phyloP scores from a whole-genome alignment of 1,140 invertebrate genomes.

The Scaptomyza montana region DNA sequence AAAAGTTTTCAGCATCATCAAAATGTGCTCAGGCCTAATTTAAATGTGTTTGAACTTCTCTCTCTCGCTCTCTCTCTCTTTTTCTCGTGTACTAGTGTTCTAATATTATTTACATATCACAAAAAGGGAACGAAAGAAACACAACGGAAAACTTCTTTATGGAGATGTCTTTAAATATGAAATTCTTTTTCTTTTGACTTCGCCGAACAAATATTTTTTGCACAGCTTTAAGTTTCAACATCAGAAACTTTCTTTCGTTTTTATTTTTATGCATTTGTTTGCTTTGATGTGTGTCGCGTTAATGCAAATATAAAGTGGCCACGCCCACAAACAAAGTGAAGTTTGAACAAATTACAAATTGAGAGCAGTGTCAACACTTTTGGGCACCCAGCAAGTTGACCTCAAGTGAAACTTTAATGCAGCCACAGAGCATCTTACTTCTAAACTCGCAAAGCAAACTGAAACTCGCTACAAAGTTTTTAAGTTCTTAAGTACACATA shows the following conservation, averaged over 20 bases:
- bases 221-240: slow-evolving; percentile 46
- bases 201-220: slow-evolving; percentile 40
- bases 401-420: slow-evolving; percentile 55
- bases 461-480: slow-evolving; percentile 52
- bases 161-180: slow-evolving; percentile 29
- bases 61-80: neutral
- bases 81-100: slow-evolving; percentile 23
- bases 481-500: slow-evolving; percentile 66
- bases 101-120: slow-evolving; percentile 58
- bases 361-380: slow-evolving; percentile 55
- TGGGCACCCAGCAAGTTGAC: slow-evolving; percentile 32
- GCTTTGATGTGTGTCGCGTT: slow-evolving; percentile 52
- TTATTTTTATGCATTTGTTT: slow-evolving; percentile 12
- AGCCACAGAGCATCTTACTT: slow-evolving; percentile 43
- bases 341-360: slow-evolving; percentile 61
- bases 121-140: neutral
- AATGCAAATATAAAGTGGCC: slow-evolving; percentile 60
- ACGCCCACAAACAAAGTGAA: slow-evolving; percentile 10
- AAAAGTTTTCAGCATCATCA: slow-evolving; percentile 60
- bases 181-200: slow-evolving; percentile 22
- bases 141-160: slow-evolving; percentile 25
- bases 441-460: slow-evolving; percentile 36
- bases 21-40: slow-evolving; percentile 68
- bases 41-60: slow-evolving; percentile 67
- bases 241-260: slow-evolving; percentile 24